Evolutionary conservation across 2,113 vertebrate genomes (phyloP).

Genomic region (Protobothrops flavoviridis): DNA sequence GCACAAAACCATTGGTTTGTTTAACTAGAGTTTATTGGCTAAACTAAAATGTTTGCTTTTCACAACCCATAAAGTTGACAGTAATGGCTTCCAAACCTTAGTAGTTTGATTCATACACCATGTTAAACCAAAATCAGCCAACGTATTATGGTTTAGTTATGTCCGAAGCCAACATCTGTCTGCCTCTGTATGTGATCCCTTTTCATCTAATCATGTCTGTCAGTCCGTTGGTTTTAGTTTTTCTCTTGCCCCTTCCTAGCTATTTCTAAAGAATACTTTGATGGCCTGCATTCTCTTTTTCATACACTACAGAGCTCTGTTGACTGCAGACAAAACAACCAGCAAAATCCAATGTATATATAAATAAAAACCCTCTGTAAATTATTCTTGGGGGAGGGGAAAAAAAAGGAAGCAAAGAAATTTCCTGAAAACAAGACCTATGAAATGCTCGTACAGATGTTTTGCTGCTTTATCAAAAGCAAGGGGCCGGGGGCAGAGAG

Average conservation of each 20-base stretch:
- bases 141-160: background rate
- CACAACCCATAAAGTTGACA: background rate
- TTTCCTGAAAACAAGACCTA: conserved; percentile 66
- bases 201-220: background rate
- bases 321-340: conserved; percentile 20
- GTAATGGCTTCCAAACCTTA: background rate
- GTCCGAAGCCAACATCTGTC: background rate
- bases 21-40: background rate
- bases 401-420: conserved; percentile 50
- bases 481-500: background rate
- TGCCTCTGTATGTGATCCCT: no score
- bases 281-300: background rate
- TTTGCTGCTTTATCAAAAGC: conserved; percentile 60
- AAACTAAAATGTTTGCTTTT: background rate
- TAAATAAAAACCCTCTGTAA: background rate
- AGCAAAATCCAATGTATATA: background rate
- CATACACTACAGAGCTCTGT: fast-evolving
- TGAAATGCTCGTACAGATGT: conserved; percentile 66
- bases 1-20: background rate
- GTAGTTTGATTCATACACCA: background rate
- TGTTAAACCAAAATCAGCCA: background rate
- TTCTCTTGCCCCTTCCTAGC: background rate
- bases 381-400: conserved; percentile 48
- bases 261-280: background rate
- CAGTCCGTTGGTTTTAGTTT: background rate